Conservation (phyloP, 2,113 vertebrate species). For the Lophura nycthemera region DNA sequence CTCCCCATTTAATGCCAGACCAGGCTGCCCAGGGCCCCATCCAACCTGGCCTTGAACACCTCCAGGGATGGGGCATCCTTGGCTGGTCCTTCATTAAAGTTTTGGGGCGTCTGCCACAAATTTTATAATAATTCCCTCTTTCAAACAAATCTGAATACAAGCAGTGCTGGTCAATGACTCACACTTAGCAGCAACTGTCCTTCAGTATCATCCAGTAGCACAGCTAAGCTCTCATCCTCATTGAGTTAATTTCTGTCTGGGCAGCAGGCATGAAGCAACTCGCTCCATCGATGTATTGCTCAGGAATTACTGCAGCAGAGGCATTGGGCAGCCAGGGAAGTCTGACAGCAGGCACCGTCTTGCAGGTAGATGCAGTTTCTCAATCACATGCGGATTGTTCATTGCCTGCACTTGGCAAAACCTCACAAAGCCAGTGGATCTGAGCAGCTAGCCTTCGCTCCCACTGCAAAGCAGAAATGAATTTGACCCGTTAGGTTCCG, state of each 20-base stretch:
- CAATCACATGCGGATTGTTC: conserved; percentile 18
- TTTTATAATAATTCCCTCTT: neutral
- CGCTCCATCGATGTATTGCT: conserved; percentile 41
- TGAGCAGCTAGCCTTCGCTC: conserved; percentile 6
- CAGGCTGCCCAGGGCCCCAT: too few relatives aligned
- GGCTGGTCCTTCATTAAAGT: neutral
- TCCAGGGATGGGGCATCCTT: neutral
- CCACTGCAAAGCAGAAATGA: neutral
- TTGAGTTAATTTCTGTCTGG: conserved; percentile 27
- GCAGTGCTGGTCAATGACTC: neutral
- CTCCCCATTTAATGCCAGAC: too few relatives aligned
- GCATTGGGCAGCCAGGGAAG: conserved; percentile 29
- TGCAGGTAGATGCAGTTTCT: conserved; percentile 52
- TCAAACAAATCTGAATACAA: neutral
- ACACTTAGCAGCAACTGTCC: neutral
- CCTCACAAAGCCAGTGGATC: neutral
- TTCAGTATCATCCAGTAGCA: neutral
- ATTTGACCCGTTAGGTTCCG: neutral
- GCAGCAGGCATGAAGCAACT: conserved; percentile 59
- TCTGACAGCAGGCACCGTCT: conserved; percentile 58
- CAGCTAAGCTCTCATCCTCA: neutral
- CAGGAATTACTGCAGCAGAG: conserved; percentile 37
- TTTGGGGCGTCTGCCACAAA: neutral
- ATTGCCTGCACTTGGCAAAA: conserved; percentile 70
- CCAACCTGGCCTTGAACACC: too few relatives aligned